A percentile compares a stretch with the other conserved stretches of the same genome.
Evolutionary conservation across 2,113 vertebrate species (phyloP).

Genomic region (Eupsittula cactorum): DNA sequence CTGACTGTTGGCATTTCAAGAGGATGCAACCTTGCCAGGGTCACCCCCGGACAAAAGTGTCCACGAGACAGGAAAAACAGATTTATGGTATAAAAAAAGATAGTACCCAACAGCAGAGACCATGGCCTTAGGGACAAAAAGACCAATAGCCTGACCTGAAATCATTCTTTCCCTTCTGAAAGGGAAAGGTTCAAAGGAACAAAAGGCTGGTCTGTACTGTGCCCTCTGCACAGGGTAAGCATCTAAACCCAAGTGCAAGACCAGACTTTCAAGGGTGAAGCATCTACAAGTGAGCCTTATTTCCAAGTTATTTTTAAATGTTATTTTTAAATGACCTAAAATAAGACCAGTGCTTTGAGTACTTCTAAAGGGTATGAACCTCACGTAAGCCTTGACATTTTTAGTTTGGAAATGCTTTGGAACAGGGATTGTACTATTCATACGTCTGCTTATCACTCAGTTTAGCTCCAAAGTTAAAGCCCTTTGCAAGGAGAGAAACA

Average conservation of each 20-base stretch:
- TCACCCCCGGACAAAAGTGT: neutral
- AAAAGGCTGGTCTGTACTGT: neutral
- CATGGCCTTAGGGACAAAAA: neutral
- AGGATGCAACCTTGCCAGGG: neutral
- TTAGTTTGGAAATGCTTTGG: neutral
- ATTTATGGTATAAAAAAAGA: neutral
- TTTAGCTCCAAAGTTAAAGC: neutral
- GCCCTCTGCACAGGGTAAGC: neutral
- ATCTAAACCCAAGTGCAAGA: neutral
- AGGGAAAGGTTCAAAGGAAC: neutral
- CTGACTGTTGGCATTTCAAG: neutral
- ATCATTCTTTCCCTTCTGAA: neutral
- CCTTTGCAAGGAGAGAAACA: neutral
- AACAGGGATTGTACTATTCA: neutral
- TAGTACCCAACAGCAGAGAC: neutral
- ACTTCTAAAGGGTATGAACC: slow-evolving; percentile 4
- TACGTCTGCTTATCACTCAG: neutral
- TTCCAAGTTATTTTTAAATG: slow-evolving; percentile 40
- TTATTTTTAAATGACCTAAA: slow-evolving; percentile 54
- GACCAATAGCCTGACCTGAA: neutral
- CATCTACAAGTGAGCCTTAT: neutral
- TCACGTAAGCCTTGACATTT: slow-evolving; percentile 21
- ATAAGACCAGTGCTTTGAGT: slow-evolving; percentile 15
- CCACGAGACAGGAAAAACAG: slow-evolving; percentile 12
- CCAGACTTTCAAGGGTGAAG: neutral